A percentile compares a stretch with the other conserved stretches of the same genome.
These are phyloP conservation scores for Peromyscus nudipes DNA, from an alignment of 2,797 vertebrate genomes.

Conservation along the genomic window DNA sequence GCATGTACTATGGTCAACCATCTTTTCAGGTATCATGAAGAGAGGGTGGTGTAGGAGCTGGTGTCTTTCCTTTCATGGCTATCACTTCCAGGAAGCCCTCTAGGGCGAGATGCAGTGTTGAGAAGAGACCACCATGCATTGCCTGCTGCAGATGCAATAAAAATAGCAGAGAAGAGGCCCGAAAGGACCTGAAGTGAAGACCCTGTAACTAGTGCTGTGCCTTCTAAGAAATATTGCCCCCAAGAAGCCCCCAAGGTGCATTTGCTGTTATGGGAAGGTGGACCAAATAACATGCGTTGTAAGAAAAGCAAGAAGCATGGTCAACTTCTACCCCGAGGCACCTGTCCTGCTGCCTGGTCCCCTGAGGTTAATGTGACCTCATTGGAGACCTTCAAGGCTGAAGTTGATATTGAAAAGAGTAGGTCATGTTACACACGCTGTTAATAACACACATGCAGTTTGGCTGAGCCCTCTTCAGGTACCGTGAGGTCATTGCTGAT, in stretches of 20 bases:
- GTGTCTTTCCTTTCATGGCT: not conserved
- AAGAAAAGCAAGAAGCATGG: conserved; percentile 50
- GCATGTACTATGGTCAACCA: conserved; percentile 78
- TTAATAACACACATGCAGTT: conserved; percentile 74
- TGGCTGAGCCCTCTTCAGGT: conserved; percentile 55
- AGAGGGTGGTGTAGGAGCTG: conserved; percentile 48
- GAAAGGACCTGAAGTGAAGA: not conserved
- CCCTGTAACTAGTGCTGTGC: fast-evolving
- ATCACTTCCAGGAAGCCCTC: conserved; percentile 60
- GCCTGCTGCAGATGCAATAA: conserved; percentile 27
- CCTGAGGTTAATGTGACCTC: not conserved
- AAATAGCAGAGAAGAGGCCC: not conserved
- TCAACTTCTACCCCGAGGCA: not conserved
- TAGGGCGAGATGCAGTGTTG: conserved; percentile 28
- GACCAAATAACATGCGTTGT: conserved; percentile 67
- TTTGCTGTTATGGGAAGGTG: not conserved
- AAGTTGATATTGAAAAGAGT: not conserved
- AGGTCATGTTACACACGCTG: conserved; percentile 14
- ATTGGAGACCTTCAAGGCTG: not conserved
- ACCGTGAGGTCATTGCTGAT: conserved; percentile 57
- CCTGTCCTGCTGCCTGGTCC: not conserved
- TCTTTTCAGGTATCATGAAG: conserved; percentile 77
- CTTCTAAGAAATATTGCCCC: not conserved
- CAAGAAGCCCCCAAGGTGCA: conserved; percentile 49
- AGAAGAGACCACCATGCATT: conserved; percentile 64